Evolutionary conservation across 2,888 invertebrate genomes (phyloP), one percentile per base, ranked within the genome.

Genomic region (Lamellibrachia satsuma): DNA sequence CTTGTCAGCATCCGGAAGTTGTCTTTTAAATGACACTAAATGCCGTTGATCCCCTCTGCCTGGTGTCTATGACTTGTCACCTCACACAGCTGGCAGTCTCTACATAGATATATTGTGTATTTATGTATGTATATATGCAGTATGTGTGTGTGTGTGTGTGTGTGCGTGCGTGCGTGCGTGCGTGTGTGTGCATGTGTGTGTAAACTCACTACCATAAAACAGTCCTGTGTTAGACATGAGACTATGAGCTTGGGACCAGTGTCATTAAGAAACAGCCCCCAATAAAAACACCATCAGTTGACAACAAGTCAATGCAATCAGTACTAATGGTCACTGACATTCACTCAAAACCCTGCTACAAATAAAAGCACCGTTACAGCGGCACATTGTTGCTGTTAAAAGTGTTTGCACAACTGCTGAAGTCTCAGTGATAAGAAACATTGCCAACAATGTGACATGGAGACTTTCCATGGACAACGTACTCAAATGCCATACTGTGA

Each of bases 371-470:
- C 75, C n/a, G n/a, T 75, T 75, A 75, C 75, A 4, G 22, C 2
- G 75, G 15, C 75, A 75, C 75, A 75, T 22, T 75, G 75, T 75
- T 22, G n/a, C 75, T 75, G 15, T 75, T 75, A 75, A 75, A 22
- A 75, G 75, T 75, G 22, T 75, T 75, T 75, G 75, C 75, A 75
- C 75, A 75, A 75, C 75, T n/a, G 75, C 75, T 75, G 75, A 75
- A 75, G 15, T 22, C 75, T 15, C 22, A 75, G 75, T 6, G 22
- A 75, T 75, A 75, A 75, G 22, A 75, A 75, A 75, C 75, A 75
- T n/a, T 75, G 22, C 75, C 75, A 15, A 75, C 22, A 75, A 75
- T 75, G 75, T 75, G 6, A 75, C 75, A 75, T 57, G 57, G 15
- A 75, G 75, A 75, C 75, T 75, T 75, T 75, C 75, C 15, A 22